Evolutionary conservation across 1,140 invertebrate genomes (phyloP).

Genomic region (Pteromalus puparum): DNA sequence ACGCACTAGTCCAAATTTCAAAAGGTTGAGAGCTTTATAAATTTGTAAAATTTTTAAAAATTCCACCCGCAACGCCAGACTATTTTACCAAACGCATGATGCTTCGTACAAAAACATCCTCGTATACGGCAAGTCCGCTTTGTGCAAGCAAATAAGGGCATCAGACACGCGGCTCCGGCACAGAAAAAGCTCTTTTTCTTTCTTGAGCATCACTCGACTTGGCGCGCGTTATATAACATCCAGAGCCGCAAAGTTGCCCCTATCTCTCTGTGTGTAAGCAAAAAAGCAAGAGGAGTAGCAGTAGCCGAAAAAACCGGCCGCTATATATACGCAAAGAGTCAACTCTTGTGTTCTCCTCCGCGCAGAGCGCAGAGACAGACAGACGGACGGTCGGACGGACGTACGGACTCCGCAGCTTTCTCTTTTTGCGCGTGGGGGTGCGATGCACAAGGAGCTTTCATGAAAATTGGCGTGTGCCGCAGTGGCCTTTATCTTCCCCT

Average conservation of each 20-base stretch:
- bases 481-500: conserved; percentile 2
- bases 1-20: too few relatives aligned
- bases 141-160: neutral
- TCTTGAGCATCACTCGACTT: neutral
- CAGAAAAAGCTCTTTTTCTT: neutral
- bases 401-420: neutral
- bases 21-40: too few relatives aligned
- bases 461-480: conserved; percentile 45
- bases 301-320: neutral
- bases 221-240: neutral
- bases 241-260: neutral
- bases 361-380: neutral
- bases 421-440: conserved; percentile 23
- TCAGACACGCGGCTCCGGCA: neutral
- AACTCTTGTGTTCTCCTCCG: neutral
- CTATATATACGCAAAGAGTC: neutral
- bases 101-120: neutral
- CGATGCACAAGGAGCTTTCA: conserved; percentile 48
- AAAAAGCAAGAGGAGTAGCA: neutral
- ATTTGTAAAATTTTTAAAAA: neutral
- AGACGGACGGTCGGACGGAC: neutral
- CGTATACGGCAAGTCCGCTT: neutral
- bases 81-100: too few relatives aligned
- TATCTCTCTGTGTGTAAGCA: neutral
- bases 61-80: neutral